phyloP scores from a whole-genome alignment of 2,888 invertebrate genomes.

The Lutraria lutraria region DNA sequence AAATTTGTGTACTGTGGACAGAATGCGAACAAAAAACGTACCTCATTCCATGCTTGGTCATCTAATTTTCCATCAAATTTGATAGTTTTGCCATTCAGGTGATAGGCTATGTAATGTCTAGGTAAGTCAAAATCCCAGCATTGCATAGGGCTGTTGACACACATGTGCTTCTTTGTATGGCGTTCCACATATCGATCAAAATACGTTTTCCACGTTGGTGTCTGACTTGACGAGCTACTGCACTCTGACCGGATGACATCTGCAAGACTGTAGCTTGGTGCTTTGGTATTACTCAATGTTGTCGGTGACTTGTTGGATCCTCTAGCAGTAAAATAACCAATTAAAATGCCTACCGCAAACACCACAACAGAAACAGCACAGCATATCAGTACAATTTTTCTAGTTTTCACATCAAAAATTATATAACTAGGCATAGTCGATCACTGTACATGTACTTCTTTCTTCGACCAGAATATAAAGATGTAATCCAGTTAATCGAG shows the following conservation, averaged over 20 bases:
- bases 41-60: constrained; percentile 65
- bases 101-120: constrained; percentile 59
- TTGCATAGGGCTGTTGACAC: constrained; percentile 23
- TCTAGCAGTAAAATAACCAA: constrained; percentile 61
- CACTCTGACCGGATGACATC: constrained; percentile 8
- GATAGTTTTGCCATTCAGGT: constrained; percentile 49
- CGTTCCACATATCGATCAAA: constrained; percentile 26
- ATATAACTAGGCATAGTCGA: constrained; percentile 61
- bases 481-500: too few species aligned
- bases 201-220: constrained; percentile 4
- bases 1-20: background rate
- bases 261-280: background rate
- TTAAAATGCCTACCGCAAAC: constrained; percentile 57
- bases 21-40: background rate
- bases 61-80: constrained; percentile 61
- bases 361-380: constrained; percentile 36
- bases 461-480: too few species aligned
- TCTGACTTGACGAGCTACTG: background rate
- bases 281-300: too few species aligned
- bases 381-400: constrained; percentile 50
- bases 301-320: background rate
- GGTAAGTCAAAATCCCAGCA: constrained; percentile 56
- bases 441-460: too few species aligned
- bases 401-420: constrained; percentile 60
- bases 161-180: constrained; percentile 43